Evolutionary conservation across 2,113 vertebrate genomes (phyloP), one percentile per base, ranked within the genome.

Genomic region (Callipepla squamata): DNA sequence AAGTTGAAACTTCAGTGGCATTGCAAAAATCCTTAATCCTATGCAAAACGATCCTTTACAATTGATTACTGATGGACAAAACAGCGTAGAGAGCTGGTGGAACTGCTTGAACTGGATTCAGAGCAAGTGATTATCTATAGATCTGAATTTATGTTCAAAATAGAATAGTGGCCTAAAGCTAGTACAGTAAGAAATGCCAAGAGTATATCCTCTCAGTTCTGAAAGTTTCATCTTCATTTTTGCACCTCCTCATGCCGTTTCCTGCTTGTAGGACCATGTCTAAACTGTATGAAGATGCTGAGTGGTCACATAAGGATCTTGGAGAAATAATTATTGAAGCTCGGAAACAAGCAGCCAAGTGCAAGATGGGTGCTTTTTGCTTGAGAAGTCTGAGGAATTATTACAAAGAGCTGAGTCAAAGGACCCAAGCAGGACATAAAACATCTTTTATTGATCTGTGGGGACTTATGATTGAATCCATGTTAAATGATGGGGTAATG

Each of bases 261-360:
- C 57, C 44, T 78, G 44, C 69, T 70, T 77, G 30, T 80, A 99
- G 98, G 98, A 96, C 98, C 15, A 97, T 98, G 97, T 95, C 98
- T 28, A 96, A 96, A 51, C 94, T 99, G n/a, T 98, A 98, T 81
- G 94, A 96, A 95, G 97, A 99, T 48, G 92, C 97, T 17, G 89
- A 98, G 4, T 99, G 99, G 99, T 99, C 99, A 70, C 97, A 96
- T 23, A 97, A 97, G 48, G 98, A 98, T 93, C 94, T 99, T 26
- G 94, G 97, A 40, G 78, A 82, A 55, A 23, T 95, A 38, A 57
- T 98, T 92, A 21, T 97, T 0, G 96, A 98, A 91, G 98, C 97
- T 62, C 97, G 98, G 66, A 98, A 97, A 59, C 98, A 98, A 16
- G 97, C 91, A 22, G 80, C 97, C 80, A 98, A 98, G 83, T 98